Evolutionary conservation across 2,888 invertebrate genomes (phyloP).

Genomic region (Taenaris catops): DNA sequence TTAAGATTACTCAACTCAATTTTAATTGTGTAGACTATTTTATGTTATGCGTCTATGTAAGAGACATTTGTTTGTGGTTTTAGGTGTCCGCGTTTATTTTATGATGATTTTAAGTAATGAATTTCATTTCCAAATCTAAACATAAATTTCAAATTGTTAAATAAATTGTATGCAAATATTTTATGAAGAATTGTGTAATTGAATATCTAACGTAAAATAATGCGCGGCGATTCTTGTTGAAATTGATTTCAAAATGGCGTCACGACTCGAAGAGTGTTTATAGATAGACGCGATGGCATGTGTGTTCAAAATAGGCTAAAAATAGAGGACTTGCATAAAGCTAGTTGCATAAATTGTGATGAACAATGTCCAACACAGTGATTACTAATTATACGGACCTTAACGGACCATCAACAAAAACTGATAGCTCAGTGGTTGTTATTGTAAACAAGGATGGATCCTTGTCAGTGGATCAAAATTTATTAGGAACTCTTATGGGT

Average conservation of each 20-base stretch:
- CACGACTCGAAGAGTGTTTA: conserved; percentile 47
- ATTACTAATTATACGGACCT: conserved; percentile 76
- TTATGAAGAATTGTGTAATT: too few relatives aligned
- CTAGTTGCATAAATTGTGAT: conserved; percentile 46
- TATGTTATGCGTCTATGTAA: too few relatives aligned
- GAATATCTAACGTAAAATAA: neutral
- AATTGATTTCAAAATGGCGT: conserved; percentile 69
- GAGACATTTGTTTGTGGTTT: neutral
- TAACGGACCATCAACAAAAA: conserved; percentile 72
- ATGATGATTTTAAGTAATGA: neutral
- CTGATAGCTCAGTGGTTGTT: conserved; percentile 88
- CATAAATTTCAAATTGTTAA: too few relatives aligned
- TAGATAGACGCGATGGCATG: conserved; percentile 65
- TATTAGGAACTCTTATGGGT: conserved; percentile 90
- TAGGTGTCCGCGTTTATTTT: conserved; percentile 6
- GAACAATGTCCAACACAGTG: conserved; percentile 76
- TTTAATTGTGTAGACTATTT: too few relatives aligned
- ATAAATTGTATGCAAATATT: too few relatives aligned
- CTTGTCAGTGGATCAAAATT: conserved; percentile 89
- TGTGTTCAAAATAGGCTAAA: conserved; percentile 56
- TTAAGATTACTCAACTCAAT: too few relatives aligned
- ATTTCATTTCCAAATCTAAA: too few relatives aligned
- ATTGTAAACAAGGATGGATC: conserved; percentile 93
- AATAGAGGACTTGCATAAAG: conserved; percentile 60
- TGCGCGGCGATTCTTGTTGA: conserved; percentile 22